These are phyloP conservation scores for Sesamia inferens DNA, from an alignment of 2,888 invertebrate genomes.

Conservation along the genomic window DNA sequence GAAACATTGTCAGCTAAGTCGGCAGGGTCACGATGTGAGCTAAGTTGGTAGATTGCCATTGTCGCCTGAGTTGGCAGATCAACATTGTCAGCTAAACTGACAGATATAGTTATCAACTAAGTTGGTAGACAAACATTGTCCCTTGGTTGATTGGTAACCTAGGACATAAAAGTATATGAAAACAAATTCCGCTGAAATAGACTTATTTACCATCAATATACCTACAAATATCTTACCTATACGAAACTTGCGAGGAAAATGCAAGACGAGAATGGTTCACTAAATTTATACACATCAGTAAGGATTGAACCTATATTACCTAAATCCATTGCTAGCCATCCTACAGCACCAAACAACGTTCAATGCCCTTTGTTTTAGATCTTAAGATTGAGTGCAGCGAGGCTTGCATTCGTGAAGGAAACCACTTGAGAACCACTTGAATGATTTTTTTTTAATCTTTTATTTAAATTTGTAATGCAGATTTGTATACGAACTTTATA, in stretches of 20 bases:
- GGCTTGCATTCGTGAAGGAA: constrained; percentile 25
- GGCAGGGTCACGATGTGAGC: too few species aligned
- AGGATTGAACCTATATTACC: constrained; percentile 11
- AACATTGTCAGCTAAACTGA: too few species aligned
- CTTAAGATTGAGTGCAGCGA: constrained; percentile 31
- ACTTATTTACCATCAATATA: too few species aligned
- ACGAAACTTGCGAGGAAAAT: not conserved
- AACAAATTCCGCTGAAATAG: too few species aligned
- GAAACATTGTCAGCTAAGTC: too few species aligned
- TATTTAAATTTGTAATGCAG: not conserved
- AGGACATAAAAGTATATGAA: too few species aligned
- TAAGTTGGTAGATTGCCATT: too few species aligned
- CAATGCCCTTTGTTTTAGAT: constrained; percentile 31
- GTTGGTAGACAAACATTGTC: too few species aligned
- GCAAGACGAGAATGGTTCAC: not conserved
- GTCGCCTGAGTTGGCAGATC: too few species aligned
- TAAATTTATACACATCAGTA: constrained; percentile 4
- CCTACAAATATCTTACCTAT: too few species aligned
- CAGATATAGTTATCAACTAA: too few species aligned
- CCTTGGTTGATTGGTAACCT: too few species aligned
- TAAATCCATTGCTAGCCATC: constrained; percentile 10
- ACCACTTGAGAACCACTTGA: constrained; percentile 15
- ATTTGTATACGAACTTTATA: not conserved
- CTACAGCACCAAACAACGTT: constrained; percentile 11
- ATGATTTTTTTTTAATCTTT: constrained; percentile 4